Evolutionary conservation across 2,888 invertebrate species (phyloP).

Genomic region (Drosophila differens): DNA sequence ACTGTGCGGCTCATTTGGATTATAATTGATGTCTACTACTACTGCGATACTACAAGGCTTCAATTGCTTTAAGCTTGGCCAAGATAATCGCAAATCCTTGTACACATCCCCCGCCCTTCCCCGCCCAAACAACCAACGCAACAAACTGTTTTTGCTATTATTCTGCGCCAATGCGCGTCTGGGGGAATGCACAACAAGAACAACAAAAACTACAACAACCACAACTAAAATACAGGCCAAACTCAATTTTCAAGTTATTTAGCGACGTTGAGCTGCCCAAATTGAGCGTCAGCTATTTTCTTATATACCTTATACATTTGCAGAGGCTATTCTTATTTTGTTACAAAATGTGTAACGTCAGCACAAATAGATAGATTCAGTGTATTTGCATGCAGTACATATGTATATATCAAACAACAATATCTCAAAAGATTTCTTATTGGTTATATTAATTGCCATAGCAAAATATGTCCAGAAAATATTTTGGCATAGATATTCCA

Average conservation of each 20-base stretch:
- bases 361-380: neutral
- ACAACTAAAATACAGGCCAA: constrained; percentile 9
- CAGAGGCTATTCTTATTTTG: neutral
- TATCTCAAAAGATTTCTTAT: neutral
- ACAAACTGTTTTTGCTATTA: constrained; percentile 53
- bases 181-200: constrained; percentile 13
- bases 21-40: constrained; percentile 71
- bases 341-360: neutral
- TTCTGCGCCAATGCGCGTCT: constrained; percentile 51
- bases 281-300: constrained; percentile 29
- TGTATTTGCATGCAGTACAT: too few species aligned
- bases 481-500: too few species aligned
- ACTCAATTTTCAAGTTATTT: constrained; percentile 76
- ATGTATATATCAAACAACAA: too few species aligned
- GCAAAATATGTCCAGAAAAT: neutral
- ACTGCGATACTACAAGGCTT: constrained; percentile 24
- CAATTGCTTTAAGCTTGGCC: constrained; percentile 59
- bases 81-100: constrained; percentile 65
- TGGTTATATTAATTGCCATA: neutral
- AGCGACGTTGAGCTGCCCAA: constrained; percentile 43
- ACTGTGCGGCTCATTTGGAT: constrained; percentile 76
- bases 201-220: neutral
- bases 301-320: neutral
- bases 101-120: neutral
- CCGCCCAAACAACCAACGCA: neutral